Base-by-base conservation (phyloP, 2,113 vertebrate species). In the Eubucco bourcierii region DNA sequence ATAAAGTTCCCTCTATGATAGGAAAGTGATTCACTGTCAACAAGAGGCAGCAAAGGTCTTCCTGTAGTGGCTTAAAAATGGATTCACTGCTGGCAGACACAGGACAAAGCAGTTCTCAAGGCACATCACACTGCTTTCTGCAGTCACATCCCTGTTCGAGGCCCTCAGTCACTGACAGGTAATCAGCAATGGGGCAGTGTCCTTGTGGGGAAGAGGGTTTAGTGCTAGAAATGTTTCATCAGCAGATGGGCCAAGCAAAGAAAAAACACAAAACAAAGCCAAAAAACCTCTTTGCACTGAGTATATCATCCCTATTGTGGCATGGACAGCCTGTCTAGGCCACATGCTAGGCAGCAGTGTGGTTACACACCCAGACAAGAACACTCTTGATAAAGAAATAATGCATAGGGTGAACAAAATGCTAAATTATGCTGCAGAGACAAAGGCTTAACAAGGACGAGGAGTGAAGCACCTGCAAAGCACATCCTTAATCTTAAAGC, bases 321-420 rank as follows among this genome's bases (percentile, higher is more conserved):
- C 90, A 87, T 50, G 68, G 41, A 70, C 89, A 93, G 81, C 53
- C 70, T 78, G 79, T 87, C 68, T 50, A 17, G 64, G 89, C 50
- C 87, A 85, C 81, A 86, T 52, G n/a, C 82, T 14, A 92, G 85
- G 90, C 88, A 94, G 87, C 66, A 83, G 44, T 4, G 59, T 81
- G 59, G 59, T 29, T 91, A 81, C 66, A 93, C 73, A 91, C 79
- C 87, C 4, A 3, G 2, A 2, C 75, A 78, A 67, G 47, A 78
- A 4, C 31, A 39, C 56, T 50, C 46, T 39, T 41, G 47, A 47
- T 58, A n/a, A 47, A 44, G 72, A 80, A 95, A 67, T 44, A 77
- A 84, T 3, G 6, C 28, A 9, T 56, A 56, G 41, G 33, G 14
- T 50, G 84, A 66, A 60, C 17, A 88, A 65, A 83, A 87, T 28